Base-by-base conservation (phyloP, 1,140 invertebrate species). In the Acromyrmex charruanus region DNA sequence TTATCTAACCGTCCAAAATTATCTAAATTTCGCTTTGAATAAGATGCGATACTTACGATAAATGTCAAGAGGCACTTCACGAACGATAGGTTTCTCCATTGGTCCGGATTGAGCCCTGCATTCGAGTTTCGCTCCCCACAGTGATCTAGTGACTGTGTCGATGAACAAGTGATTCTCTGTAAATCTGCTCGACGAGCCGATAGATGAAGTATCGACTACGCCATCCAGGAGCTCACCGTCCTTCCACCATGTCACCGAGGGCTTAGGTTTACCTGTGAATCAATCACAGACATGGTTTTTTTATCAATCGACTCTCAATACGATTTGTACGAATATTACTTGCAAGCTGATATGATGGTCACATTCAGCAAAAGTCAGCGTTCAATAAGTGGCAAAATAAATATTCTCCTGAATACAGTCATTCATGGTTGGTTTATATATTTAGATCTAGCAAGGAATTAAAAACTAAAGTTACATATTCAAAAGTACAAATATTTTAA, bases 211-310 rank as follows among this genome's bases (percentile, higher is more conserved):
- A 93, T 97, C 97, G 88, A 96, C 96, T 51, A 96, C 96, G 77
- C 96, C 96, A 91, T 98, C 97, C 69, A 98, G 91, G 74, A 98
- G 94, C 44, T 96, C 96, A 69, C 96, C 96, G 87, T 97, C 97
- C 86, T 97, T 96, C 97, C 97, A 98, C 98, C 98, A 98, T 10
- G 96, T 97, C 49, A 98, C 96, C 77, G 96, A 95, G 1, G 98
- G 98, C 49, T 96, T 96, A 18, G 98, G 98, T 88, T 96, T 96
- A 88, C 97, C 97, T 97, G 88, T 53, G 7, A 58, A 79, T 66
- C 28, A 63, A 68, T 65, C 31, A 21, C 4, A 9, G 18, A n/a
- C n/a, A 25, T 18, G 28, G 18, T 0, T 79, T 49, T 49, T 25
- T 12, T 16, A 9, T 58, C 6, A 58, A 81, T 71, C 4, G 10